Evolutionary conservation across 2,888 invertebrate species (phyloP).

Genomic region (Helicoverpa assulta): DNA sequence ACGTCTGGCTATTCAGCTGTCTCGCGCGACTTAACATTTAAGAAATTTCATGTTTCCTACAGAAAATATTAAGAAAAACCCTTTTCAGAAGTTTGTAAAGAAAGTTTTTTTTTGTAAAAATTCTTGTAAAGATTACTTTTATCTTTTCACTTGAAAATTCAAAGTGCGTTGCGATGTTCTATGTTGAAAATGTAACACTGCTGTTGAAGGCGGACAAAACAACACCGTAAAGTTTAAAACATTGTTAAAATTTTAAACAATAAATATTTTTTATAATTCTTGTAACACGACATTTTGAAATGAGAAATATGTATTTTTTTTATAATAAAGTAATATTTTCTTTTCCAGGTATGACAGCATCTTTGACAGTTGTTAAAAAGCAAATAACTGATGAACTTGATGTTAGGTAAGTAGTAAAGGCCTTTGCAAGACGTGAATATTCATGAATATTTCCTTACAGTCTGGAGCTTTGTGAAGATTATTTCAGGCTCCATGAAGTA

Average conservation of each 20-base stretch:
- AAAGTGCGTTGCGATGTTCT: conserved; percentile 18
- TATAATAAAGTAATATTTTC: background rate
- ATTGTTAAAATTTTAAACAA: background rate
- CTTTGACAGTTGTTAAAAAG: background rate
- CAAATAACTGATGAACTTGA: background rate
- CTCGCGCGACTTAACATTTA: conserved; percentile 28
- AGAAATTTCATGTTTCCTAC: conserved; percentile 41
- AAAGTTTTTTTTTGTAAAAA: conserved; percentile 18
- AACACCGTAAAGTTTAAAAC: background rate
- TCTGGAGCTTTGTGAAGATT: background rate
- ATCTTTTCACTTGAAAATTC: conserved; percentile 21
- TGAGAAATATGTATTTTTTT: no score
- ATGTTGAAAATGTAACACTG: conserved; percentile 2
- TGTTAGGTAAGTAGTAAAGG: background rate
- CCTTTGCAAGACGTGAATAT: background rate
- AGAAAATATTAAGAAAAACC: conserved; percentile 31
- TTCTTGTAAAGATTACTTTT: conserved; percentile 10
- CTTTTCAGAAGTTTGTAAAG: conserved; percentile 22
- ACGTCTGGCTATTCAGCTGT: conserved; percentile 13
- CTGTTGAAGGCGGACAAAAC: background rate
- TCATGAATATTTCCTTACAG: background rate
- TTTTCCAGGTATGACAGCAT: background rate
- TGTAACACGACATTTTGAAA: no score
- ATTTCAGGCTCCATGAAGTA: background rate
- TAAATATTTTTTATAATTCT: background rate